Evolutionary conservation across 2,797 vertebrate genomes (phyloP).

Genomic region (Catamblyrhynchus diadema): DNA sequence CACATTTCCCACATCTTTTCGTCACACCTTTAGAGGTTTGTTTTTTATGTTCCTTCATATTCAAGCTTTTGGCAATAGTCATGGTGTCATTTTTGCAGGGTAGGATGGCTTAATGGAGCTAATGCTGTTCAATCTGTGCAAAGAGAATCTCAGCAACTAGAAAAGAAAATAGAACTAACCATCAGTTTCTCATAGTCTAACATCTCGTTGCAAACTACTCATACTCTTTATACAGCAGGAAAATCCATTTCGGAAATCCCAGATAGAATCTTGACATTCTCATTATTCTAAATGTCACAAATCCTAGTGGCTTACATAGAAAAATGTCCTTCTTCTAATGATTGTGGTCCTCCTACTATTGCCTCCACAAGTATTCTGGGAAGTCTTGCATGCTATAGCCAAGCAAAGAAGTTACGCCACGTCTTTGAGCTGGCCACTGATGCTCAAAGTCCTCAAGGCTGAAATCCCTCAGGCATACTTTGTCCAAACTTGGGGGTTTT

Average conservation of each 20-base stretch:
- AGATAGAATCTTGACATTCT: background rate
- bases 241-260: background rate
- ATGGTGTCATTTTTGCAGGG: background rate
- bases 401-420: rapidly evolving
- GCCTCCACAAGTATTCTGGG: background rate
- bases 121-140: background rate
- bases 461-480: rapidly evolving
- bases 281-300: background rate
- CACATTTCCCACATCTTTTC: background rate
- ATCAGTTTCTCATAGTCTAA: background rate
- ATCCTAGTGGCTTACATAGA: background rate
- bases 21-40: background rate
- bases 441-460: background rate
- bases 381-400: background rate
- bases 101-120: background rate
- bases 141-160: background rate
- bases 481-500: rapidly evolving
- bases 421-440: background rate
- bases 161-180: background rate
- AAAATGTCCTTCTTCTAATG: background rate
- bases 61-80: background rate
- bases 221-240: background rate
- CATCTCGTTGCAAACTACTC: background rate
- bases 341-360: background rate
- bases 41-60: background rate